Base-by-base conservation (phyloP, 2,113 vertebrate genomes). In the Deroptyus accipitrinus region DNA sequence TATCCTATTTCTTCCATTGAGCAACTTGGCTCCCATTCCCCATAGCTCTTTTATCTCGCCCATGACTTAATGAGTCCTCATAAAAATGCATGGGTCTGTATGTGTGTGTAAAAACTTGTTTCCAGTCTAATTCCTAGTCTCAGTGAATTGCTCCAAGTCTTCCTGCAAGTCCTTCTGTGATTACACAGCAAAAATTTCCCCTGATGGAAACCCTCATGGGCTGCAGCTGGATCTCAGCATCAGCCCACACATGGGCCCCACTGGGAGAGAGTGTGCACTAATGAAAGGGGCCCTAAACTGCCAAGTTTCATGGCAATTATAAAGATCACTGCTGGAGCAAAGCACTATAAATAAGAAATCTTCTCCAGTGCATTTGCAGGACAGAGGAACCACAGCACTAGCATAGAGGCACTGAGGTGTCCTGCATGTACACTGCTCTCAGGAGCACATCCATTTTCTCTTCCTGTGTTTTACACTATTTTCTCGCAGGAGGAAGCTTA, bases 181-280 rank as follows among this genome's bases (percentile, higher is more conserved):
- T n/a, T 48, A 62, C 24, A 15, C 35, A 68, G 31, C n/a, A 66
- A 48, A 35, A 69, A 33, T 17, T 44, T 1, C 33, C 82, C 6
- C 33, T 61, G 55, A 48, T 76, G 68, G 37, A 69, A 44, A 17
- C 7, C 70, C 57, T 19, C 31, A 41, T 0, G 4, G n/a, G 46
- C 37, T 78, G 33, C 35, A 2, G 4, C n/a, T 48, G 1, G 2
- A 37, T 57, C 33, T 25, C 2, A 0, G 17, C 69, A 64, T 1
- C 2, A 25, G 48, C 52, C 75, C 62, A 37, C 39, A 28, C 19
- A 6, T 0, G 11, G 52, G n/a, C 30, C 55, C 12, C 7, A 1
- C 19, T 23, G 28, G 22, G 44, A 51, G 10, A 88, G 76, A 46
- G 28, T 1, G 0, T 25, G 16, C n/a, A 3, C 33, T 72, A 63